Evolutionary conservation across 2,113 vertebrate genomes (phyloP).

Genomic region (Trachemys scripta): DNA sequence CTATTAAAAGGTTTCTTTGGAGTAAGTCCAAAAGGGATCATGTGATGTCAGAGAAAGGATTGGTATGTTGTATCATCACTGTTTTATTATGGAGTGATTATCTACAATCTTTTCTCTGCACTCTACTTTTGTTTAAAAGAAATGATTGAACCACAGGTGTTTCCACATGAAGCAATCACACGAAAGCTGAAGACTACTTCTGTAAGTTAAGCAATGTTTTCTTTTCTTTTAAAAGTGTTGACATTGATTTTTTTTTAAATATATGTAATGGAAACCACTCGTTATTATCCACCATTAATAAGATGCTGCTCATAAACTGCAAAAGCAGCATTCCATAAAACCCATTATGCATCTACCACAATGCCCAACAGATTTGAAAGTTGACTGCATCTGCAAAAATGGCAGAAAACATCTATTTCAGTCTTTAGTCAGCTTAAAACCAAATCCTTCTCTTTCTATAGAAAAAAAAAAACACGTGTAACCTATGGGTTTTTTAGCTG

Average conservation of each 20-base stretch:
- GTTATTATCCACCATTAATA: slow-evolving; percentile 61
- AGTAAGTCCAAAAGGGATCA: not conserved
- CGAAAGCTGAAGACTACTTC: slow-evolving; percentile 1
- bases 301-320: slow-evolving; percentile 50
- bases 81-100: not conserved
- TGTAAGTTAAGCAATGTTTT: slow-evolving; percentile 53
- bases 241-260: slow-evolving; percentile 56
- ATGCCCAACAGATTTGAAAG: slow-evolving; percentile 34
- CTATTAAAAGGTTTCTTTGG: not conserved
- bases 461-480: slow-evolving; percentile 33
- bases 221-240: slow-evolving; percentile 58
- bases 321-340: slow-evolving; percentile 59
- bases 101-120: not conserved
- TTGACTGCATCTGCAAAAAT: slow-evolving; percentile 46
- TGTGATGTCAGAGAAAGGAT: not conserved
- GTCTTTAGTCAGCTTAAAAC: slow-evolving; percentile 34
- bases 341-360: slow-evolving; percentile 35
- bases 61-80: not conserved
- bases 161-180: slow-evolving; percentile 50
- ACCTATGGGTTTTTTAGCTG: not conserved
- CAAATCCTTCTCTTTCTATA: not conserved
- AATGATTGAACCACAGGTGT: not conserved
- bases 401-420: slow-evolving; percentile 9
- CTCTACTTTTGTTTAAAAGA: not conserved
- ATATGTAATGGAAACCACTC: slow-evolving; percentile 59